Base-by-base conservation (phyloP, 2,888 invertebrate genomes). In the Achlya flavicornis region DNA sequence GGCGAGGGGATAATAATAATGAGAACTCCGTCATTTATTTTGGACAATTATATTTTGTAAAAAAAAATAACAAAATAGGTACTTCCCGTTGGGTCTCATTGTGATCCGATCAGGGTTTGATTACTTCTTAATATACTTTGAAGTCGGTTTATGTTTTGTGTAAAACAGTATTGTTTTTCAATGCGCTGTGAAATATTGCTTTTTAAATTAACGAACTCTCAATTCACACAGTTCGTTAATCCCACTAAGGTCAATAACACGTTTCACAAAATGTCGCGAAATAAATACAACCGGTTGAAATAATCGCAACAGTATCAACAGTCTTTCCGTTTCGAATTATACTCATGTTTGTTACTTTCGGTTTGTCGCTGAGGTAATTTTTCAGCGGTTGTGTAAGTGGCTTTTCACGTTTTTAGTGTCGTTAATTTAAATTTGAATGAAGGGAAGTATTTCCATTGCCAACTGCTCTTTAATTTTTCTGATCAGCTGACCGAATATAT, bases 231-330 rank as follows among this genome's bases (percentile, higher is more conserved):
- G 72, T 71, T 73, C 71, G 62, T 73, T 75, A 67, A 63, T 65
- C 72, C 66, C 64, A 33, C 16, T 58, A 61, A 64, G 67, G 67
- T 66, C 69, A 61, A 68, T 64, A 69, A 66, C 62, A 41, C 26
- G 26, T 48, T 8, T 48, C 41, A 63, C 62, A 53, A 66, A 68
- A 63, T 60, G 59, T 62, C 66, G 63, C 63, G 61, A 66, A 69
- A 69, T 62, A 64, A 63, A 70, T 67, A 62, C 68, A 68, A 68
- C 66, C 66, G 59, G 74, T 71, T 70, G 69, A 68, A 71, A 74
- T 69, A 69, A 70, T 70, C 66, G 65, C 67, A 71, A 69, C 71
- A 66, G 60, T 61, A 58, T 16, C 64, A 74, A 73, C 68, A 64
- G 60, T 74, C 71, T 73, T 71, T 67, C 59, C 57, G 68, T 66